Evolutionary conservation across 1,140 invertebrate species (phyloP).

Genomic region (Periplaneta americana): DNA sequence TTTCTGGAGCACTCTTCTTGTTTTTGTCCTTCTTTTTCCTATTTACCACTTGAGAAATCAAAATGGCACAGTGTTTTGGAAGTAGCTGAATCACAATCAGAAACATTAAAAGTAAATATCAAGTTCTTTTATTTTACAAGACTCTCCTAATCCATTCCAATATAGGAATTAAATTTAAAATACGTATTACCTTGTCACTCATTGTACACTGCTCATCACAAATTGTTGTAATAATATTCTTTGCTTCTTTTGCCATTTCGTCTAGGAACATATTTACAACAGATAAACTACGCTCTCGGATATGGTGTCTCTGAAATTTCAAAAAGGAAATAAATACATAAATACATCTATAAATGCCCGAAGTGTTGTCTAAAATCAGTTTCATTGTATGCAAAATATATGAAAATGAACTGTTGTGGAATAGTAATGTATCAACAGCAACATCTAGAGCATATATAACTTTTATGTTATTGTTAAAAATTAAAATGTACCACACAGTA

Average conservation of each 20-base stretch:
- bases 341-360: no score
- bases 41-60: conserved; percentile 81
- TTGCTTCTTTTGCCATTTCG: conserved; percentile 98
- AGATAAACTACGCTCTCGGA: conserved; percentile 89
- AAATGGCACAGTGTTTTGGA: conserved; percentile 90
- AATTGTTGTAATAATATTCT: conserved; percentile 97
- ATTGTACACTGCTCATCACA: conserved; percentile 95
- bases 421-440: no score
- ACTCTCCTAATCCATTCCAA: not conserved
- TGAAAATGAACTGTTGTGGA: no score
- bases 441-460: no score
- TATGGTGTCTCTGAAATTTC: conserved; percentile 71
- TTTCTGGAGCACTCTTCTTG: conserved; percentile 77
- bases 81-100: conserved; percentile 49
- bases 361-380: no score
- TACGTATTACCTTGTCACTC: conserved; percentile 65
- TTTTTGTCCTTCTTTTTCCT: conserved; percentile 91
- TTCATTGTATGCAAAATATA: no score
- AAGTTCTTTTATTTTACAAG: not conserved
- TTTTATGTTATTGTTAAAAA: no score
- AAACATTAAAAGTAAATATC: conserved; percentile 11
- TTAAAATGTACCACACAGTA: no score
- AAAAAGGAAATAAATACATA: conserved; percentile 10
- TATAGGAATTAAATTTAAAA: not conserved
- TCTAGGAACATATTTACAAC: conserved; percentile 97